Conservation (phyloP, 2,113 vertebrate genomes). For the Dipodomys spectabilis region DNA sequence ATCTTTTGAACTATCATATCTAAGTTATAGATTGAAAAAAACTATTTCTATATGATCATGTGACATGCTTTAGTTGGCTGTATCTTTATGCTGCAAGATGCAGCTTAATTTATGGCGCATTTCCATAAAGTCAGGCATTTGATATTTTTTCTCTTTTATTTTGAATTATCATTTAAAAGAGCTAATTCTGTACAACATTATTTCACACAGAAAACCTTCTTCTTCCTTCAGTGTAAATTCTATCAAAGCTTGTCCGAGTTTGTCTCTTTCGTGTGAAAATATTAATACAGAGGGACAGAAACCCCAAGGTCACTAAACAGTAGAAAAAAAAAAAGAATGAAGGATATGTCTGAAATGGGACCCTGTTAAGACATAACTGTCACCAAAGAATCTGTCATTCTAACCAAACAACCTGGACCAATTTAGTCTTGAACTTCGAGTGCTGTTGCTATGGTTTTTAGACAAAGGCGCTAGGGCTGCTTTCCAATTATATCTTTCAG, state of each 20-base stretch:
- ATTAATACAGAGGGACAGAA: conserved; percentile 64
- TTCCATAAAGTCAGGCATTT: neutral
- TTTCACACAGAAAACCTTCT: neutral
- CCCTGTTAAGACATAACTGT: conserved; percentile 65
- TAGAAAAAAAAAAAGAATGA: conserved; percentile 66
- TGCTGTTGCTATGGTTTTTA: conserved; percentile 88
- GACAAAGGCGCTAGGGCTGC: conserved; percentile 71
- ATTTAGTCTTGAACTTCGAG: conserved; percentile 82
- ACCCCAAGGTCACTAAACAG: conserved; percentile 66
- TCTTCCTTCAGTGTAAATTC: conserved; percentile 57
- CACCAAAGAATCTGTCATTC: conserved; percentile 73
- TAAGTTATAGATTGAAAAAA: neutral
- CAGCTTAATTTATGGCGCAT: neutral
- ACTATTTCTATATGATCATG: neutral
- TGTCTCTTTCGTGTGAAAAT: conserved; percentile 3
- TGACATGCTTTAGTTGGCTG: neutral
- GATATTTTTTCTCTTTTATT: conserved; percentile 5
- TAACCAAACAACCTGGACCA: conserved; percentile 77
- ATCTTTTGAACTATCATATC: conserved; percentile 1
- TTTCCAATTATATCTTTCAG: conserved; percentile 82
- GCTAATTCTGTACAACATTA: neutral
- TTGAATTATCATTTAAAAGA: conserved; percentile 30
- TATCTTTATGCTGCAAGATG: conserved; percentile 4
- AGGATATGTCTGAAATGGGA: conserved; percentile 71
- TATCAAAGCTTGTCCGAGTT: conserved; percentile 31